Conservation (phyloP, 2,113 vertebrate genomes). For the Sarotherodon lohbergeri region DNA sequence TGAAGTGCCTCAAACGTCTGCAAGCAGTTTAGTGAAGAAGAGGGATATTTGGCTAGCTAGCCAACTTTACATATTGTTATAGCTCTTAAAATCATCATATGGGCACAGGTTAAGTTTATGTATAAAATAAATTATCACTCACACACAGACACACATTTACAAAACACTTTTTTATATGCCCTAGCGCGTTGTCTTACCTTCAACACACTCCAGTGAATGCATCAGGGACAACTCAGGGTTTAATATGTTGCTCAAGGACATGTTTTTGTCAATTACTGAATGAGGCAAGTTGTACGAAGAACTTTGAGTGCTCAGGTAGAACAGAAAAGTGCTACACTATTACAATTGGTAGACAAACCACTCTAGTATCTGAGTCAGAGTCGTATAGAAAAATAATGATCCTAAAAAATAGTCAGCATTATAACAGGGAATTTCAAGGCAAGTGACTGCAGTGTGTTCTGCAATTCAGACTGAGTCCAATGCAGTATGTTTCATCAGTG, state of each 20-base stretch:
- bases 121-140: neutral
- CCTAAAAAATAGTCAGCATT: neutral
- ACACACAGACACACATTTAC: neutral
- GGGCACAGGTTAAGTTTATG: neutral
- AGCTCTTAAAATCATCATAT: neutral
- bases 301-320: neutral
- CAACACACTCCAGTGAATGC: neutral
- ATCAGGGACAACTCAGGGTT: neutral
- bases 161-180: neutral
- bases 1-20: neutral
- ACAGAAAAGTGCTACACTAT: neutral
- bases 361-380: neutral
- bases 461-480: neutral
- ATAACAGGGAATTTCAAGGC: neutral
- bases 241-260: neutral
- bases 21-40: neutral
- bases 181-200: fast-evolving
- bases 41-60: neutral
- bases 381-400: neutral
- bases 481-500: neutral
- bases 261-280: neutral
- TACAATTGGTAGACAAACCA: neutral
- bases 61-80: neutral
- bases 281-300: neutral
- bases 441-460: neutral